These are phyloP conservation scores for Drosophila picticornis DNA, from an alignment of 2,888 invertebrate species.

Conservation along the genomic window DNA sequence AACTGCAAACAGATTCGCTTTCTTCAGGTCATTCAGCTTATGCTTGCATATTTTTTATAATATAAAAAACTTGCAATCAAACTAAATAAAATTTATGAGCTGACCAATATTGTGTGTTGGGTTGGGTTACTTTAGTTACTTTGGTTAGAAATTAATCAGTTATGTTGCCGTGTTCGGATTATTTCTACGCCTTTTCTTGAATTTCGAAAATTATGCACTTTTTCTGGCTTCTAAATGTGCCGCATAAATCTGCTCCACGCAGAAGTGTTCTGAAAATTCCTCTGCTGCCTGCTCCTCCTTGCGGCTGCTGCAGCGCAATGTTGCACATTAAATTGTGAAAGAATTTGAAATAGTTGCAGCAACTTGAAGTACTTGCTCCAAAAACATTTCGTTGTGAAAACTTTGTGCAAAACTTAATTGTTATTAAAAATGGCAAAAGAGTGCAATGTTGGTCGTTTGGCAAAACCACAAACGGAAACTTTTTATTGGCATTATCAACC, in stretches of 20 bases:
- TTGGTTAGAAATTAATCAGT: background rate
- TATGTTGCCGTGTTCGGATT: background rate
- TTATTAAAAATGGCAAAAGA: constrained; percentile 4
- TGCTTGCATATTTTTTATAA: too few relatives aligned
- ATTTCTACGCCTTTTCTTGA: background rate
- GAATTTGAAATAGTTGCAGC: background rate
- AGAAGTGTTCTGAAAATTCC: background rate
- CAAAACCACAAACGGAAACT: constrained; percentile 31
- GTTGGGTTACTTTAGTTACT: background rate
- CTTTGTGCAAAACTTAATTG: constrained; percentile 9
- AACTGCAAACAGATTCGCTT: too few relatives aligned
- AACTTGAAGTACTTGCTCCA: background rate
- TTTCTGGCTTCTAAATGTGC: background rate
- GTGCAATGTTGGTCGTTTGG: constrained; percentile 8
- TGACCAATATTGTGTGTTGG: background rate
- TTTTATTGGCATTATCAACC: constrained; percentile 32
- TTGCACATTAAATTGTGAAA: background rate
- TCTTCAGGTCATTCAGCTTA: background rate
- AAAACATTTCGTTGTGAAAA: background rate
- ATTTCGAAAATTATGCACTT: background rate
- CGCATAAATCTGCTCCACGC: background rate
- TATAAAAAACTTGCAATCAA: background rate
- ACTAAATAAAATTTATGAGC: background rate
- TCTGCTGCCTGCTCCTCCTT: background rate
- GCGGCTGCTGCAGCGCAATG: background rate